phyloP scores from a whole-genome alignment of 2,797 vertebrate species.

The Sarcoramphus papa region DNA sequence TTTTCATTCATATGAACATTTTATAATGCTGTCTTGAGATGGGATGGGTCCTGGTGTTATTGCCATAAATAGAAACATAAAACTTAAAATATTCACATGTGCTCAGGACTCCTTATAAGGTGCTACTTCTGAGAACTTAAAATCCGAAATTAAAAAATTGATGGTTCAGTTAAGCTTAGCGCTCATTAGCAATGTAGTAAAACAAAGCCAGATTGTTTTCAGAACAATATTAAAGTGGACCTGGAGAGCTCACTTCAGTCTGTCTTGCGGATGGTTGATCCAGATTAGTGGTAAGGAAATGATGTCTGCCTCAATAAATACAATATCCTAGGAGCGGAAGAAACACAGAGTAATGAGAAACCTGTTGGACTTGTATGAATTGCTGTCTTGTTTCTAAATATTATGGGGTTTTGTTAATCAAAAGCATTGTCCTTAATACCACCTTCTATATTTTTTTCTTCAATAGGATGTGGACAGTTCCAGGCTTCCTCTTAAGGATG shows the following conservation, averaged over 20 bases:
- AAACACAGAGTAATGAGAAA: background rate
- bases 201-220: background rate
- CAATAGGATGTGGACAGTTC: conserved; percentile 74
- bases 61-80: background rate
- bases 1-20: background rate
- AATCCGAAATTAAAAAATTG: background rate
- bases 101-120: background rate
- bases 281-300: background rate
- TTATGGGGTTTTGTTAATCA: background rate
- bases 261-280: background rate
- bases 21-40: background rate
- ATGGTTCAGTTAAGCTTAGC: background rate
- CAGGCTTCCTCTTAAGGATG: conserved; percentile 74
- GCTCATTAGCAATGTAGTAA: background rate
- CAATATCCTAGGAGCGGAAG: background rate
- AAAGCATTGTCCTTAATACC: background rate
- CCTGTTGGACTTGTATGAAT: background rate
- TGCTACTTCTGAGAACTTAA: background rate
- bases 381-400: background rate
- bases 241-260: background rate
- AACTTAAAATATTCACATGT: background rate
- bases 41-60: background rate
- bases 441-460: background rate
- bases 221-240: background rate
- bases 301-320: background rate